Evolutionary conservation across 2,113 vertebrate genomes (phyloP), one percentile per base, ranked within the genome.

Genomic region (Rhinoptilus africanus): DNA sequence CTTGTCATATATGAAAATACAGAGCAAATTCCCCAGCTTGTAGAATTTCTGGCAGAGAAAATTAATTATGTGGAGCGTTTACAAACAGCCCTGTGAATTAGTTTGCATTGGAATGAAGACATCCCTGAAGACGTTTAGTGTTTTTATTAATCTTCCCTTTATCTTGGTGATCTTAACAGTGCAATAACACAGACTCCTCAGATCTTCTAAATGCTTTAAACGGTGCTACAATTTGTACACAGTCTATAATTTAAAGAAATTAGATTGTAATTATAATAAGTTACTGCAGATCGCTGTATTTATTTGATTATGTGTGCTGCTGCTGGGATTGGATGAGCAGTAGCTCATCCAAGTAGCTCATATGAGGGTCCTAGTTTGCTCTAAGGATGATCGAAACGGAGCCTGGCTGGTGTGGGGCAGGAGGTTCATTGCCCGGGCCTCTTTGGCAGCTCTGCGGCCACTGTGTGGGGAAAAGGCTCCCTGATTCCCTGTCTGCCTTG

Each of bases 151-250:
- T 93, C 91, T 83, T 80, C 41, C 59, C 86, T 80, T 92, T 93
- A 96, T 96, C 95, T 94, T 32, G 21, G 71, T 15, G 24, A 96
- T 95, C 90, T 92, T 64, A 50, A 24, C 91, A 16, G 74, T 6
- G 93, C 79, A 77, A 12, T 74, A 78, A 92, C 94, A 91, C 0
- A 12, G 69, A 8, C 64, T 86, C 68, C 89, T 97, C 86, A 91
- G 86, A 96, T 96, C 94, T 87, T 66, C 80, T 80, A 81, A 95
- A 84, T 63, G 37, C 92, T 86, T 86, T 75, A 87, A 93, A 37
- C 1, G 22, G 37, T 59, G 89, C 93, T 86, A 71, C 89, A 67
- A 91, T 88, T 92, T 93, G 94, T 92, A 67, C 85, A 41, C 76
- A 50, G 60, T 18, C 89, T 86, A 34, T 88, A 88, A 88, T 97